Percentiles rank a stretch among this genome's conserved stretches.
Evolutionary conservation across 1,140 invertebrate genomes (phyloP).

Genomic region (Eufriesea mexicana): DNA sequence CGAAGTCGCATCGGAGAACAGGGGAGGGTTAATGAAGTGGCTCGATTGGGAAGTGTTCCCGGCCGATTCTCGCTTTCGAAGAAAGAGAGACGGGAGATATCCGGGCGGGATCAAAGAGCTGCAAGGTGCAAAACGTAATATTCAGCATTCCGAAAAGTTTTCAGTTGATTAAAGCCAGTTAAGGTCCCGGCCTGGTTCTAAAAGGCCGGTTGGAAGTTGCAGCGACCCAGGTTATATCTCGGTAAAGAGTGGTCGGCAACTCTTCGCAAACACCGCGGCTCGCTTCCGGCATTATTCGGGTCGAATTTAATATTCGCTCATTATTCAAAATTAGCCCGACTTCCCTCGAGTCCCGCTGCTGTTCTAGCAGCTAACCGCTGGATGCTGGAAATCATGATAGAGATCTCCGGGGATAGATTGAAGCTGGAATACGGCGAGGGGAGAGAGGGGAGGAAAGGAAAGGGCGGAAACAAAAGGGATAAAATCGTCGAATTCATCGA

Average conservation of each 20-base stretch:
- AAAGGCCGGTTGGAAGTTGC: constrained; percentile 59
- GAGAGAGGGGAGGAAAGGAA: no score
- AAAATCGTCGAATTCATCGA: background rate
- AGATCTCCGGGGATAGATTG: background rate
- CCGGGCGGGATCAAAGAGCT: constrained; percentile 21
- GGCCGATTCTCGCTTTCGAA: constrained; percentile 1
- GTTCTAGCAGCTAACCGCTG: background rate
- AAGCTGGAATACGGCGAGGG: background rate
- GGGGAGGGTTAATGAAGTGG: background rate
- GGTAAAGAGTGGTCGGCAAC: constrained; percentile 62
- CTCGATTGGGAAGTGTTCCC: background rate
- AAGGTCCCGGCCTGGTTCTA: constrained; percentile 48
- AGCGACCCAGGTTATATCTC: constrained; percentile 48
- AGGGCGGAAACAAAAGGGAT: no score
- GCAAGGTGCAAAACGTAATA: constrained; percentile 57
- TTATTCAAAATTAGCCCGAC: constrained; percentile 70
- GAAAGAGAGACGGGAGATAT: background rate
- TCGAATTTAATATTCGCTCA: constrained; percentile 70
- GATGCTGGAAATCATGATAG: constrained; percentile 19
- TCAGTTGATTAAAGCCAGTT: constrained; percentile 72
- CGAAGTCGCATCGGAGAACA: background rate
- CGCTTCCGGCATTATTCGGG: constrained; percentile 56
- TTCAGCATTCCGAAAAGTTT: constrained; percentile 69
- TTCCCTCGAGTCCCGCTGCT: constrained; percentile 38
- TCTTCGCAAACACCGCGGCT: constrained; percentile 60